Base-by-base conservation (phyloP, 2,797 vertebrate species). In the Chromis chromis region DNA sequence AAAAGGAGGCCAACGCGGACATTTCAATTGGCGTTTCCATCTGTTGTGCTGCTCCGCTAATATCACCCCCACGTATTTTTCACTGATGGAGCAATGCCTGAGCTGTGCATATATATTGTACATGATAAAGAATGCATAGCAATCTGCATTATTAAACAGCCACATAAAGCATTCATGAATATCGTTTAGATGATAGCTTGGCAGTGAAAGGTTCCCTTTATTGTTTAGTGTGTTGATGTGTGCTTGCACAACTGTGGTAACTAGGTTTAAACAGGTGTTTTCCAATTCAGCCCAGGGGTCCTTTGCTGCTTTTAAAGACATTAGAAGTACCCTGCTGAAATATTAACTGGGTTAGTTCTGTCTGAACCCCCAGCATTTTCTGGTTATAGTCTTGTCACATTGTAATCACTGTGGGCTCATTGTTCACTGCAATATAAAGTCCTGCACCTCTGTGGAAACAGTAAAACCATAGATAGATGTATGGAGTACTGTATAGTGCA, bases 131-230 rank as follows among this genome's bases (percentile, higher is more conserved):
- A 80, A 92, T 89, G 88, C 72, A 90, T 84, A 55, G 75, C 40
- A 39, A 8, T 72, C 59, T 91, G 36, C 82, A 91, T 90, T 87
- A 89, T 91, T 90, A 62, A 91, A 77, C 27, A 74, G 56, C 27
- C 3, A 1, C 65, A 83, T 89, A 28, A 81, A 91, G 72, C 65
- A 88, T 88, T 79, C 58, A 91, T 84, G 60, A 55, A 65, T 39
- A 62, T 76, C 50, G 79, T 87, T 88, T 67, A 69, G 68, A 58
- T 40, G 53, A 74, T 60, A 36, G 60, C 65, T 46, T 5, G 31
- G 40, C 10, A n/a, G 74, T 46, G 62, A 69, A 78, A 21, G 12
- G 57, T 52, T 53, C 61, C 44, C 25, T 76, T 77, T 71, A 79
- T 79, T 68, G 68, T 76, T 61, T 64, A 1, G 46, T 4, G 22